Conservation (phyloP, 2,113 vertebrate genomes). For the Bucco capensis region DNA sequence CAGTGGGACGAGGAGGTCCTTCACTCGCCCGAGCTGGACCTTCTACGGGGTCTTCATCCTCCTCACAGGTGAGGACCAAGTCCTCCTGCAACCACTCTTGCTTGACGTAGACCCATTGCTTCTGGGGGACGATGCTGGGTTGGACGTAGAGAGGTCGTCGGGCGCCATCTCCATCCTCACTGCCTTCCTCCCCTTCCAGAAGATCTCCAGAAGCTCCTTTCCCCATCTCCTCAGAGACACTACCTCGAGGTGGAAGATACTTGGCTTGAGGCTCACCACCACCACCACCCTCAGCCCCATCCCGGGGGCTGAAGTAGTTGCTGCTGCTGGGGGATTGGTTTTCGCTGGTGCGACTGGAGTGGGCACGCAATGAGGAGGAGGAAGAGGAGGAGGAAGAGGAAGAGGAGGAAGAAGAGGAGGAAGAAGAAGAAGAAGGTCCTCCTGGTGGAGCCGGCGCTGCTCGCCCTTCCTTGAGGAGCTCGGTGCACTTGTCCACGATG, state of each 20-base stretch:
- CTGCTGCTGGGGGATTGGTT: constrained; percentile 90
- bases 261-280: too few relatives aligned
- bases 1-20: rapidly evolving
- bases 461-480: constrained; percentile 82
- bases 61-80: constrained; percentile 83
- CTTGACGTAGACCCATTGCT: constrained; percentile 90
- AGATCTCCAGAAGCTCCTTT: not conserved
- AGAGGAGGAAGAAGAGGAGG: constrained; percentile 23
- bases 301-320: constrained; percentile 87
- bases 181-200: constrained; percentile 50
- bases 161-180: not conserved
- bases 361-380: constrained; percentile 21
- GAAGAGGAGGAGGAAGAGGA: constrained; percentile 43
- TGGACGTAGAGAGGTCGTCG: constrained; percentile 75
- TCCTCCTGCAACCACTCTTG: constrained; percentile 85
- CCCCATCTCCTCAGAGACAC: not conserved
- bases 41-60: constrained; percentile 72
- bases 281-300: too few relatives aligned
- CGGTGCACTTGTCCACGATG: constrained; percentile 93
- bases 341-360: constrained; percentile 78
- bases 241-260: too few relatives aligned
- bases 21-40: not conserved
- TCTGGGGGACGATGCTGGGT: constrained; percentile 84
- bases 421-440: not conserved
- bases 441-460: not conserved